Percentiles rank a stretch among this genome's conserved stretches.
Conservation (phyloP, 2,888 invertebrate species). For the Epirrhoe alternata region DNA sequence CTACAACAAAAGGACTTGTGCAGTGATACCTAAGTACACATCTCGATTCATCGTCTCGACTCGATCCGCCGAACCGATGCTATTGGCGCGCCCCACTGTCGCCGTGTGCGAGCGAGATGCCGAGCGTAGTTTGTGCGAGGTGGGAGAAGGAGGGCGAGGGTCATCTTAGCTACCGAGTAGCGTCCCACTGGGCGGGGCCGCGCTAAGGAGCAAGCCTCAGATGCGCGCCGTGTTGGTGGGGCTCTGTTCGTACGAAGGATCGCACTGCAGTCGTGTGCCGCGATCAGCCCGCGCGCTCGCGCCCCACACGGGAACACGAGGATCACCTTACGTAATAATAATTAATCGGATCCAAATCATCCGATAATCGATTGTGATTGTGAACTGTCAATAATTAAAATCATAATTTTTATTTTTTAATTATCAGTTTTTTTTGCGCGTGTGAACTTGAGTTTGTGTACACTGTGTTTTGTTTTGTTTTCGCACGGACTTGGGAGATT, state of each 20-base stretch:
- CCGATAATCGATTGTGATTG: slow-evolving; percentile 81
- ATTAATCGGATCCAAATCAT: slow-evolving; percentile 74
- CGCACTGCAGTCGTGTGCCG: slow-evolving; percentile 85
- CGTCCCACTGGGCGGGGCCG: slow-evolving; percentile 87
- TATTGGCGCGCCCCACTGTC: slow-evolving; percentile 85
- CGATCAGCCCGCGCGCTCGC: slow-evolving; percentile 78
- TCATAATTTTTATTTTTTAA: slow-evolving; percentile 51
- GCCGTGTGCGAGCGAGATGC: slow-evolving; percentile 74
- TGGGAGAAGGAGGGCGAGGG: slow-evolving; percentile 79
- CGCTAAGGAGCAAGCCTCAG: slow-evolving; percentile 84
- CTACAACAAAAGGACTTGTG: slow-evolving; percentile 84
- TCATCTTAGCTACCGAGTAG: slow-evolving; percentile 83
- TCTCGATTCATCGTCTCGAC: slow-evolving; percentile 85
- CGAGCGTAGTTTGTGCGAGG: slow-evolving; percentile 53
- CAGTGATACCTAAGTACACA: slow-evolving; percentile 85
- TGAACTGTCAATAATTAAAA: slow-evolving; percentile 67
- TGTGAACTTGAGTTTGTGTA: slow-evolving; percentile 71
- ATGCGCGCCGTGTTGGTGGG: slow-evolving; percentile 87
- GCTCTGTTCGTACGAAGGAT: slow-evolving; percentile 84
- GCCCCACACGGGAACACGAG: slow-evolving; percentile 60
- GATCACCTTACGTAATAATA: slow-evolving; percentile 79
- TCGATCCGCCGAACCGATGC: slow-evolving; percentile 83
- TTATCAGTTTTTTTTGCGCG: slow-evolving; percentile 53
- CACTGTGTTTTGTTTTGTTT: slow-evolving; percentile 75
- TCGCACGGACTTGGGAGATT: slow-evolving; percentile 65